A percentile compares a stretch with the other conserved stretches of the same genome.
These are phyloP conservation scores for Euborellia annulipes DNA, from an alignment of 1,140 invertebrate species.

Conservation along the genomic window DNA sequence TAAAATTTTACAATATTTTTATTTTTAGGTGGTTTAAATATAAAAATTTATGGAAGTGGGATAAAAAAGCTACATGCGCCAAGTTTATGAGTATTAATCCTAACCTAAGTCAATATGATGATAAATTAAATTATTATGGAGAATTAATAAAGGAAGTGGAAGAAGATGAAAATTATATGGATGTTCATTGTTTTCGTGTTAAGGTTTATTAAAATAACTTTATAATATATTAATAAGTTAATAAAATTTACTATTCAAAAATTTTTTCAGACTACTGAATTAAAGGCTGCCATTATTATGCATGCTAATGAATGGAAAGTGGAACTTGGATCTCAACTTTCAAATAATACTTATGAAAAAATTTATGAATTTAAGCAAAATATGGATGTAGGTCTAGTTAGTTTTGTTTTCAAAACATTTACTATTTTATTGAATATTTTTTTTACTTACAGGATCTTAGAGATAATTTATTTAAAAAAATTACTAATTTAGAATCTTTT, in stretches of 20 bases:
- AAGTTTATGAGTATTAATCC: conserved; percentile 56
- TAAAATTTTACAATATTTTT: background rate
- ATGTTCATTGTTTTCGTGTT: conserved; percentile 38
- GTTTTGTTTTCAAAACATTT: conserved; percentile 1
- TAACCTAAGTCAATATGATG: conserved; percentile 57
- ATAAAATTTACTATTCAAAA: too few species aligned
- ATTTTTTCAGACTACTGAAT: too few species aligned
- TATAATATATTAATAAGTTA: too few species aligned
- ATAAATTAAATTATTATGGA: conserved; percentile 68
- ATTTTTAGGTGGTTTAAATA: conserved; percentile 54
- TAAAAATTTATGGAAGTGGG: conserved; percentile 60
- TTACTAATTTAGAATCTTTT: conserved; percentile 60
- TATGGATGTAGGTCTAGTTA: conserved; percentile 32
- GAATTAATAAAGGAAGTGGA: conserved; percentile 54
- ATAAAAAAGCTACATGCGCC: conserved; percentile 56
- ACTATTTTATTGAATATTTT: conserved; percentile 8
- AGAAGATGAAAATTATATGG: conserved; percentile 36
- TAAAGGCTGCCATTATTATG: conserved; percentile 34
- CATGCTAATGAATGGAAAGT: conserved; percentile 56
- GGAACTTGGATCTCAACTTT: conserved; percentile 42
- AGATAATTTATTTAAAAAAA: conserved; percentile 25
- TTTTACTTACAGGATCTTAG: background rate
- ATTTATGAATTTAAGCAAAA: conserved; percentile 44
- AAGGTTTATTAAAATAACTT: conserved; percentile 3
- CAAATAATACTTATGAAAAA: conserved; percentile 35